Conservation (phyloP, 2,113 vertebrate species). For the Dromaius novaehollandiae region DNA sequence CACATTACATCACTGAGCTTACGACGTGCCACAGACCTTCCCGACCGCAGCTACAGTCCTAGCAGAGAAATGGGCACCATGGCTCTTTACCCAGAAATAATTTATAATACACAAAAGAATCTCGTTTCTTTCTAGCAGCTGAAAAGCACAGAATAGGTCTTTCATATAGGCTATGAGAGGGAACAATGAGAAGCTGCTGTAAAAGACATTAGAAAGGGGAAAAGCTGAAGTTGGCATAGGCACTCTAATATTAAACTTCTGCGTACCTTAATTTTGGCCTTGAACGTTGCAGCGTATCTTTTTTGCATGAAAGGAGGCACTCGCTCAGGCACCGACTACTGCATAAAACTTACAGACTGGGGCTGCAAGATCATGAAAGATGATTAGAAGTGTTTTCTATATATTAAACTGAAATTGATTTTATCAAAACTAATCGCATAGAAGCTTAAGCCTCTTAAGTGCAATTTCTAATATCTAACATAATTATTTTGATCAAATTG, state of each 20-base stretch:
- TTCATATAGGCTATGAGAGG: neutral
- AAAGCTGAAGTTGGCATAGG: neutral
- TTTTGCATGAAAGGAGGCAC: neutral
- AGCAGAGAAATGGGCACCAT: neutral
- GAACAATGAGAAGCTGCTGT: neutral
- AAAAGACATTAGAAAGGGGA: neutral
- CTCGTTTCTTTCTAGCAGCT: neutral
- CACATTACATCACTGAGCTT: neutral
- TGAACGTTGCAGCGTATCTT: accelerated
- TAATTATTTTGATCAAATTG: neutral
- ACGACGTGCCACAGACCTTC: neutral
- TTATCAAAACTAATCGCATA: neutral
- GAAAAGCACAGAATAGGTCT: neutral
- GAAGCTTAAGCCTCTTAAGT: neutral
- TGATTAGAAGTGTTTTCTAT: neutral
- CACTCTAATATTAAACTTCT: neutral
- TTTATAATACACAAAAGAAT: neutral
- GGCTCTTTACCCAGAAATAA: neutral
- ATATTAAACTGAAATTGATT: neutral
- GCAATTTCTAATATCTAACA: neutral
- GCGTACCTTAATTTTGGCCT: neutral
- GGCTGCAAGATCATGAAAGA: neutral
- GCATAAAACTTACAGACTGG: neutral
- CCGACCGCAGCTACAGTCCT: neutral
- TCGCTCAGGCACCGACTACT: neutral